Evolutionary conservation across 2,797 vertebrate genomes (phyloP), one percentile per base, ranked within the genome.

Genomic region (Parauchenoglanis ngamensis): DNA sequence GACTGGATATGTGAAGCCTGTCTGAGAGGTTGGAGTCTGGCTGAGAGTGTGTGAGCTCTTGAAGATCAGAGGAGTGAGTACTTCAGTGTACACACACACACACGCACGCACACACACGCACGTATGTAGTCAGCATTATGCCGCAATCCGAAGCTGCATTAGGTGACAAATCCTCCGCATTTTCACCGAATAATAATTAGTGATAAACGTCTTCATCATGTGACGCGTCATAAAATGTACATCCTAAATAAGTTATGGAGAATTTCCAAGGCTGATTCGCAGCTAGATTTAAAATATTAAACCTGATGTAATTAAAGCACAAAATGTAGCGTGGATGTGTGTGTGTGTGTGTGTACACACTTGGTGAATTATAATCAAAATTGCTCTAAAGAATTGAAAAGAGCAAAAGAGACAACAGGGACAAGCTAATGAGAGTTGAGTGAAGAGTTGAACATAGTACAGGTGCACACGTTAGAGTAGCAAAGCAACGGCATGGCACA

Each of bases 1-100:
- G 73, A 67, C n/a, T 78, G 19, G 63, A 85, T 61, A 75, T 85
- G 46, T 61, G 70, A 72, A 0, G 21, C 68, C 85, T 79, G 75
- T 35, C 61, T 68, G 75, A 79, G 61, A 35, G 85, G 68, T 23
- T 78, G 75, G 57, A 77, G 11, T 78, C 68, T 49, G 59, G 17
- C 84, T 78, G 28, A 68, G 21, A 52, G 75, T 79, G 21, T 79
- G 61, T 56, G 28, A 49, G 56, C 61, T 46, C 35, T 10, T 77
- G 35, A 63, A 40, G 35, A 85, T 85, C 35, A 75, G 68, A 59
- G 68, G 10, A 76, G 40, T 44, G 31, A 56, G n/a, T 61, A 76
- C 56, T 63, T 83, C 49, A 84, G 31, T 3, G 11, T 70, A 56
- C 12, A 72, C 28, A 40, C 8, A 40, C 40, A 40, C 40, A 40